phyloP scores from a whole-genome alignment of 2,797 vertebrate species.

The Dermochelys coriacea region DNA sequence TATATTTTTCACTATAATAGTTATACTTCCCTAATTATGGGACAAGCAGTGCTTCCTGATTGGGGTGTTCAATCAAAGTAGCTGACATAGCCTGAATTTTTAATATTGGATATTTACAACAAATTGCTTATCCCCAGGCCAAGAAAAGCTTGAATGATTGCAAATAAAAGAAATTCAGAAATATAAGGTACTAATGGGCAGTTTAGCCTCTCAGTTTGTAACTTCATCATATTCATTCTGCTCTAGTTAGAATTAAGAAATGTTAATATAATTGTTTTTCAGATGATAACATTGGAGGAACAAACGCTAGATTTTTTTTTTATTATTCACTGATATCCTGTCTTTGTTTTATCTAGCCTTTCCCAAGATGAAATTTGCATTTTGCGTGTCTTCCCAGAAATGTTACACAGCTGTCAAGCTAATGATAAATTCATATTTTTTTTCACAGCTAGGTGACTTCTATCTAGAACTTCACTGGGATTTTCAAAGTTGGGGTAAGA shows the following conservation, averaged over 20 bases:
- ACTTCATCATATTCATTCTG: neutral
- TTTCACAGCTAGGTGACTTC: conserved; percentile 96
- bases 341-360: neutral
- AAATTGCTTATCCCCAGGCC: neutral
- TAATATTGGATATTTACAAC: neutral
- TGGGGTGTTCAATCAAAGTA: neutral
- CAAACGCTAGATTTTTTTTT: neutral
- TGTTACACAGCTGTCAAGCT: neutral
- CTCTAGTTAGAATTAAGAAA: neutral
- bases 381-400: neutral
- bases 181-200: neutral
- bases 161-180: neutral
- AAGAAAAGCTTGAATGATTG: neutral
- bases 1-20: too few relatives aligned
- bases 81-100: neutral
- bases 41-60: rapidly evolving
- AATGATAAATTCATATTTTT: neutral
- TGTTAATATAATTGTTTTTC: neutral
- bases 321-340: neutral
- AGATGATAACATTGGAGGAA: neutral
- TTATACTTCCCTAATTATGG: neutral
- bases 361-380: neutral
- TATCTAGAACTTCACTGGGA: conserved; percentile 99
- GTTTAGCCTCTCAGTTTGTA: neutral
- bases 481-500: conserved; percentile 99